Evolutionary conservation across 1,140 invertebrate species (phyloP).

Genomic region (Brevipalpus yothersi): DNA sequence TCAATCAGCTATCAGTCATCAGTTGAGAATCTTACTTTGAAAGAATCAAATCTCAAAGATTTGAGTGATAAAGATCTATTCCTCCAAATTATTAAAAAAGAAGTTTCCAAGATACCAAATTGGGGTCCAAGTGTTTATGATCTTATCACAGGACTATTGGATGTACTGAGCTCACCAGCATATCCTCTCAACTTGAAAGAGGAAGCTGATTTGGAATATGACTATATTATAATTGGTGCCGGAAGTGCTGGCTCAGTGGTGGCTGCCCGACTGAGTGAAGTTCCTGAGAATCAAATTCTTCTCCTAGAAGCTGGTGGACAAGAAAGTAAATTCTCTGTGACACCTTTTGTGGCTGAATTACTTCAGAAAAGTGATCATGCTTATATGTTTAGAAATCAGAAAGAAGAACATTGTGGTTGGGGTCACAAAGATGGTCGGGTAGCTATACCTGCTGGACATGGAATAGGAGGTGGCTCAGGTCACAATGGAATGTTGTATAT

Average conservation of each 20-base stretch:
- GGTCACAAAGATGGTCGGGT: constrained; percentile 27
- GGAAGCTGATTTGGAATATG: neutral
- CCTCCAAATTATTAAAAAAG: too few species aligned
- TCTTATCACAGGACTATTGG: too few species aligned
- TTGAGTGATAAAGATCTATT: too few species aligned
- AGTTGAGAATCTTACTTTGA: too few species aligned
- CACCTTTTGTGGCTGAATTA: neutral
- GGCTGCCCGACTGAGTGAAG: neutral
- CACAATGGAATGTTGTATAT: constrained; percentile 87
- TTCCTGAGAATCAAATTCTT: neutral
- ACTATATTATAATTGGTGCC: neutral
- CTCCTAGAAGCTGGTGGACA: neutral
- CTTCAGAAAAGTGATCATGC: neutral
- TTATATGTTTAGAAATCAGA: neutral
- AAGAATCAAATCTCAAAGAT: too few species aligned
- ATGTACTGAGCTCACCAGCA: too few species aligned
- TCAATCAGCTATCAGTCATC: too few species aligned
- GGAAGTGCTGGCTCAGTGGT: neutral
- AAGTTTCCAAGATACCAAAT: too few species aligned
- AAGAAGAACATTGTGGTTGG: constrained; percentile 23
- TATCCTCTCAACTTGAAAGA: too few species aligned
- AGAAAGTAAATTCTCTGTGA: neutral
- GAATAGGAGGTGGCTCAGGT: constrained; percentile 47
- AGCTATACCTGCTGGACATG: constrained; percentile 9
- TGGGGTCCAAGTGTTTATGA: too few species aligned